Evolutionary conservation across 2,888 invertebrate species (phyloP).

Genomic region (Brenthis hecate): DNA sequence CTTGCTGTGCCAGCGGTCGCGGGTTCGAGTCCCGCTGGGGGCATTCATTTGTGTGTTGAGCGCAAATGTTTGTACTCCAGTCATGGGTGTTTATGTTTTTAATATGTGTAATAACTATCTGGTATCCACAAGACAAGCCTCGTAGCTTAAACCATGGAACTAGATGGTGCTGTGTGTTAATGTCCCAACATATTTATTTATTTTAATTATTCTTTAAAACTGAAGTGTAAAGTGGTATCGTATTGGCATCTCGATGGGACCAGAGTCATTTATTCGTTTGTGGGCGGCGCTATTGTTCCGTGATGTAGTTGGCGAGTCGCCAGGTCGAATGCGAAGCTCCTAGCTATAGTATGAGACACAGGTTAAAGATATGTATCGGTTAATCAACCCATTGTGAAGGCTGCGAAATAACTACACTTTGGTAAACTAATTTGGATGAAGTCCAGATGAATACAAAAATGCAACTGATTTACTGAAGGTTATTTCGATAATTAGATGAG

Average conservation of each 20-base stretch:
- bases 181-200: too few relatives aligned
- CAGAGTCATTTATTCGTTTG: slow-evolving; percentile 54
- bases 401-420: slow-evolving; percentile 48
- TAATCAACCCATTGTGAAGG: slow-evolving; percentile 74
- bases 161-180: too few relatives aligned
- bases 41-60: too few relatives aligned
- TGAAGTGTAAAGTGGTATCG: slow-evolving; percentile 31
- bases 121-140: too few relatives aligned
- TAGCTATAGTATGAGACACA: slow-evolving; percentile 56
- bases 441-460: slow-evolving; percentile 30
- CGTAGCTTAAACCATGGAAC: too few relatives aligned
- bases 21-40: too few relatives aligned
- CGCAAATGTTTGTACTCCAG: too few relatives aligned
- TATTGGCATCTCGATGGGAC: slow-evolving; percentile 41
- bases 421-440: slow-evolving; percentile 41
- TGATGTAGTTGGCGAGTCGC: slow-evolving; percentile 56
- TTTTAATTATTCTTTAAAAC: slow-evolving; percentile 21
- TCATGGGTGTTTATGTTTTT: too few relatives aligned
- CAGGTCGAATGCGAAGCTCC: slow-evolving; percentile 68
- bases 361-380: slow-evolving; percentile 69
- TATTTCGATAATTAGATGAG: slow-evolving; percentile 2
- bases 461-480: slow-evolving; percentile 7
- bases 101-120: too few relatives aligned
- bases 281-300: slow-evolving; percentile 60
- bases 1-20: too few relatives aligned